These are phyloP conservation scores for Periplaneta americana DNA, from an alignment of 1,140 invertebrate genomes.

Conservation along the genomic window DNA sequence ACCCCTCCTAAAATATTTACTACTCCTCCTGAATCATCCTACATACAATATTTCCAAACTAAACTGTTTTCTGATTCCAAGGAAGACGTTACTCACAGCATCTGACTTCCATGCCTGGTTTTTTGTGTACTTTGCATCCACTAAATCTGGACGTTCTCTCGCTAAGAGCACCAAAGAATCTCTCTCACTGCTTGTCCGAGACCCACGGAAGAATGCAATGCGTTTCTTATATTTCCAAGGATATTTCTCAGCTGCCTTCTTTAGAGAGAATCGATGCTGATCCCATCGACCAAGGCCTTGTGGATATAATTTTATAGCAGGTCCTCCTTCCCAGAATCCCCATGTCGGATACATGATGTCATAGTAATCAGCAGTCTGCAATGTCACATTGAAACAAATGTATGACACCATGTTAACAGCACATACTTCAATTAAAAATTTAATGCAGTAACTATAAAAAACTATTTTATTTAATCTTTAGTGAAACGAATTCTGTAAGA, in stretches of 20 bases:
- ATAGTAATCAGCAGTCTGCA: conserved; percentile 64
- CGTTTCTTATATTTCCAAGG: conserved; percentile 74
- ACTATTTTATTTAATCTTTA: conserved; percentile 8
- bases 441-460: not conserved
- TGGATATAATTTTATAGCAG: conserved; percentile 89
- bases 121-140: conserved; percentile 93
- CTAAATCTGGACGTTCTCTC: conserved; percentile 65
- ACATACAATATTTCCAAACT: no score
- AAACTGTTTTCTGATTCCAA: no score
- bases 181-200: conserved; percentile 83
- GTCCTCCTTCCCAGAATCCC: conserved; percentile 97
- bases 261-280: conserved; percentile 64
- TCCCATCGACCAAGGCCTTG: conserved; percentile 92
- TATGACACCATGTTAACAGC: not conserved
- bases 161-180: conserved; percentile 87
- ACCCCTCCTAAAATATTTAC: no score
- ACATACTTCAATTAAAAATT: not conserved
- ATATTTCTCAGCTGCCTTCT: conserved; percentile 55
- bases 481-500: conserved; percentile 14
- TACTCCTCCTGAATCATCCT: no score
- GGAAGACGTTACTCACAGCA: conserved; percentile 40
- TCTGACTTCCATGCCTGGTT: conserved; percentile 98
- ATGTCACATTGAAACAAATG: conserved; percentile 28
- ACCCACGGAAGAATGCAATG: conserved; percentile 88
- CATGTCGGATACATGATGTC: conserved; percentile 97